Evolutionary conservation across 35 echinoderm and acorn worm genomes (phyloP).

Genomic region (Lytechinus variegatus): DNA sequence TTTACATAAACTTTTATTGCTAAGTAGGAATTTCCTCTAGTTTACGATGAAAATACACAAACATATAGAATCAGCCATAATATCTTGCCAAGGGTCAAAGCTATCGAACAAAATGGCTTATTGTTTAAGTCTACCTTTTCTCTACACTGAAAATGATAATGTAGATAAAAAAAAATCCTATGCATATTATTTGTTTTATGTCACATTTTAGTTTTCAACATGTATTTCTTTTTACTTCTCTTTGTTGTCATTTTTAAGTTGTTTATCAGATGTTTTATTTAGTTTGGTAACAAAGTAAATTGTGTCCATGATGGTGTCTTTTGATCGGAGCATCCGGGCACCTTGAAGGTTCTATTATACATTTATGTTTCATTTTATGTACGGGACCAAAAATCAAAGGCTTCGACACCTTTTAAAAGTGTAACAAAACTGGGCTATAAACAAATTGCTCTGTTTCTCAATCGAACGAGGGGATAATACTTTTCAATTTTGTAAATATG

Average conservation of each 20-base stretch:
- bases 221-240: not conserved
- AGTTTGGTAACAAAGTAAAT: not conserved
- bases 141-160: not conserved
- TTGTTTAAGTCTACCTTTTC: not conserved
- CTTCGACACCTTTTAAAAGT: not conserved
- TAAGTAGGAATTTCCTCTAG: too few species aligned
- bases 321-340: not conserved
- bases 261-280: not conserved
- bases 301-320: not conserved
- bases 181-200: not conserved
- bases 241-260: not conserved
- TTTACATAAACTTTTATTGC: too few species aligned
- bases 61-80: not conserved
- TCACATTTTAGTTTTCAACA: not conserved
- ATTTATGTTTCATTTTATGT: not conserved
- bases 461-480: not conserved
- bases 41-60: not conserved
- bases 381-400: not conserved
- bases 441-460: not conserved
- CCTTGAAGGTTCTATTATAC: not conserved
- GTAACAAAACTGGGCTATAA: not conserved
- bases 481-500: slow-evolving; percentile 6
- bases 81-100: not conserved
- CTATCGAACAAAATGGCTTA: not conserved
- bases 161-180: not conserved